phyloP scores from a whole-genome alignment of 1,140 invertebrate genomes.

The Kradibia gibbosae region DNA sequence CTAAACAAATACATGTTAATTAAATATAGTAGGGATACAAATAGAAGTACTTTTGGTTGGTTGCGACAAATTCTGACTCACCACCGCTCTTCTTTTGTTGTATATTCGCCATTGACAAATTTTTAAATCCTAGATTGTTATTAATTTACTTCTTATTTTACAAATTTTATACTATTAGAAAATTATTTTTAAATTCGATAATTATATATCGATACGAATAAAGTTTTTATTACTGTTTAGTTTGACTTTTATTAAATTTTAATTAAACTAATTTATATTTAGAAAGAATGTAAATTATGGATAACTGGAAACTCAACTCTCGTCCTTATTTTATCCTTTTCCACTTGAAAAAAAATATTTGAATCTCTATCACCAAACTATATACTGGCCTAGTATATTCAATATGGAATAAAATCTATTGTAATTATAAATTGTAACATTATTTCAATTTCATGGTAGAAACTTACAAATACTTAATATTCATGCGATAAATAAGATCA shows the following conservation, averaged over 20 bases:
- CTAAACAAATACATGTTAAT: too few species aligned
- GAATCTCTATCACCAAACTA: neutral
- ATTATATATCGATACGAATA: neutral
- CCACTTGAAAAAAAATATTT: neutral
- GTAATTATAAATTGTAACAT: slow-evolving; percentile 23
- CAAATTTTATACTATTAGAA: neutral
- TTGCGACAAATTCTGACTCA: too few species aligned
- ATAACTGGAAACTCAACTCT: neutral
- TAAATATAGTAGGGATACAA: too few species aligned
- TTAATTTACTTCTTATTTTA: neutral
- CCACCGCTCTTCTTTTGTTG: too few species aligned
- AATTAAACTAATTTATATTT: slow-evolving; percentile 28
- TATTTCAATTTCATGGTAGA: slow-evolving; percentile 26
- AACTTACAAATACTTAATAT: neutral
- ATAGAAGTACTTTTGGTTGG: too few species aligned
- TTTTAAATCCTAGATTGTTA: neutral
- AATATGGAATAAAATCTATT: neutral
- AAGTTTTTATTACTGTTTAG: slow-evolving; percentile 8
- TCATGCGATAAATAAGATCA: neutral
- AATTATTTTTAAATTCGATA: neutral
- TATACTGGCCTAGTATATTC: neutral
- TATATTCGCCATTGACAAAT: too few species aligned
- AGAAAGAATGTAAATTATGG: neutral
- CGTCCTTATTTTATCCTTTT: neutral
- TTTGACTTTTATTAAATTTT: slow-evolving; percentile 8